These are phyloP conservation scores for Polyergus mexicanus DNA, from an alignment of 1,140 invertebrate genomes.

Conservation along the genomic window DNA sequence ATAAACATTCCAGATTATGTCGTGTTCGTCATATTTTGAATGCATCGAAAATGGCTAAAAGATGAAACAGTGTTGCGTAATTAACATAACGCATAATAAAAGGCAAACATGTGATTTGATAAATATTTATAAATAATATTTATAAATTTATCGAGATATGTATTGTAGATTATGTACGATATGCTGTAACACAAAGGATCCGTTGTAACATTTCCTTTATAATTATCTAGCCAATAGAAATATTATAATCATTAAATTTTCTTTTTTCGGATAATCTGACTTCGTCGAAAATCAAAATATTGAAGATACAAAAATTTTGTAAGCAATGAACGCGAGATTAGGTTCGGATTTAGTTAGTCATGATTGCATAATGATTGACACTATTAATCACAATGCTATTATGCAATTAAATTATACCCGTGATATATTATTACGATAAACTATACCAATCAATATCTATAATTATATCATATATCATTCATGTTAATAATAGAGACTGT, in stretches of 20 bases:
- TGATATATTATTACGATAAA: not conserved
- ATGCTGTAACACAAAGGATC: not conserved
- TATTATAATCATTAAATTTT: not conserved
- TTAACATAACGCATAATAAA: not conserved
- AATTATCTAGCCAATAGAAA: not conserved
- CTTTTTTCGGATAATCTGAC: not conserved
- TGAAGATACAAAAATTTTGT: not conserved
- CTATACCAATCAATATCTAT: not conserved
- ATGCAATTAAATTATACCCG: slow-evolving; percentile 36
- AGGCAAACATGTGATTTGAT: not conserved
- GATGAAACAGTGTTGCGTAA: not conserved
- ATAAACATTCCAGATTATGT: not conserved
- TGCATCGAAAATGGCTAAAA: not conserved
- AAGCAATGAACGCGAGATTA: not conserved
- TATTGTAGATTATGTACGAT: no score
- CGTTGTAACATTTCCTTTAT: not conserved
- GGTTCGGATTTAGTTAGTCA: not conserved
- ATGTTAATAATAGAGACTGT: not conserved
- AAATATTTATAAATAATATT: not conserved
- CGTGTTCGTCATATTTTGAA: not conserved
- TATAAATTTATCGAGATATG: not conserved
- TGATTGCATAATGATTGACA: slow-evolving; percentile 11
- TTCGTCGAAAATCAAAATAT: not conserved
- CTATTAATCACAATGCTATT: slow-evolving; percentile 11
- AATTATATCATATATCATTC: slow-evolving; percentile 11